Percentiles rank a stretch among this genome's conserved stretches.
These are phyloP conservation scores for Cheilosia scutellata DNA, from an alignment of 2,888 invertebrate genomes.

Conservation along the genomic window DNA sequence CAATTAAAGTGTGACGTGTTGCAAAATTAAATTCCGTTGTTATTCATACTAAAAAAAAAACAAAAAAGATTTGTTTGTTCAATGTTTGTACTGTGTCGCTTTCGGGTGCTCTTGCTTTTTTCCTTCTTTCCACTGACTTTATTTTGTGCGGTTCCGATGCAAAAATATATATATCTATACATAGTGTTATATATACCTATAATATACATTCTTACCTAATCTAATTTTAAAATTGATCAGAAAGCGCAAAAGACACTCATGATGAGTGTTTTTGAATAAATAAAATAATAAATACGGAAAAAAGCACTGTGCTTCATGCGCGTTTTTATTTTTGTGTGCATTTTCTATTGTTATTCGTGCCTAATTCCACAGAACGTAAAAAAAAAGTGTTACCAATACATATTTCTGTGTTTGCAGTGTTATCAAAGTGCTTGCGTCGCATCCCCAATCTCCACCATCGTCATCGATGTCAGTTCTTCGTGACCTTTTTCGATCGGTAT, in stretches of 20 bases:
- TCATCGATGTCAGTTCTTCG: constrained; percentile 8
- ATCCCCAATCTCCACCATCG: neutral
- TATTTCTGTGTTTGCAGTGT: constrained; percentile 21
- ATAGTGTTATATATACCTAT: neutral
- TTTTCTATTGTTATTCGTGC: constrained; percentile 19
- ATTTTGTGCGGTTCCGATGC: constrained; percentile 59
- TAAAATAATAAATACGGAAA: constrained; percentile 49
- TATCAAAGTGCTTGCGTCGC: constrained; percentile 15
- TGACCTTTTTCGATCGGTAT: constrained; percentile 56
- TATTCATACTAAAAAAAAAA: constrained; percentile 52
- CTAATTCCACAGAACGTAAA: constrained; percentile 1
- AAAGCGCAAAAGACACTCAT: constrained; percentile 60
- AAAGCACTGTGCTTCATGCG: constrained; percentile 51
- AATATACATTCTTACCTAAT: constrained; percentile 67
- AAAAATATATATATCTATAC: constrained; percentile 15
- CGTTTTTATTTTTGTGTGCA: constrained; percentile 61
- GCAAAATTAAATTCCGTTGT: constrained; percentile 75
- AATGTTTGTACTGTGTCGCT: constrained; percentile 41
- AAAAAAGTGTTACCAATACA: constrained; percentile 56
- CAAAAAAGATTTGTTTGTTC: constrained; percentile 22
- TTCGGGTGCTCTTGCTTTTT: constrained; percentile 45
- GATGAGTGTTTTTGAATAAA: constrained; percentile 62
- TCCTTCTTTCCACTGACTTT: constrained; percentile 12
- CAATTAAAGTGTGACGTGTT: constrained; percentile 73
- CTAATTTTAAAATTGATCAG: constrained; percentile 75